Base-by-base conservation (phyloP, 2,797 vertebrate genomes). In the Chloroceryle inda region DNA sequence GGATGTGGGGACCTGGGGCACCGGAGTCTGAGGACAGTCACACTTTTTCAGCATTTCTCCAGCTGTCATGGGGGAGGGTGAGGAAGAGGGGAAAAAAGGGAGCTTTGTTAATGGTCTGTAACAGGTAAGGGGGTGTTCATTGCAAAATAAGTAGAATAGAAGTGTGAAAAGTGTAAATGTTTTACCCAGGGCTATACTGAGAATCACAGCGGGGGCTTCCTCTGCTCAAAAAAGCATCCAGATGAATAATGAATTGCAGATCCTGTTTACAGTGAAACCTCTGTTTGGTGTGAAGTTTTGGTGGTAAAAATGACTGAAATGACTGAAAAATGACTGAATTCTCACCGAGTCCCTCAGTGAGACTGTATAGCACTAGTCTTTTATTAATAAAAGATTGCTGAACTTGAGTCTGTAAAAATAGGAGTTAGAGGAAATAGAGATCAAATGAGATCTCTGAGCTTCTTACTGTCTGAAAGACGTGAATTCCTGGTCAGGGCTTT, bases 111-210 rank as follows among this genome's bases (percentile, higher is more conserved):
- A n/a, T 76, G 23, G 27, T 80, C 19, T 85, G 56, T 89, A 82
- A 77, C 80, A 94, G 90, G 80, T 92, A 83, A 85, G 75, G 33
- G n/a, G 18, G 6, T 31, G 26, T 84, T 76, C 21, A 31, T 27
- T 83, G 76, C 27, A 53, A 58, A 77, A 37, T 59, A 22, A 49
- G 58, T 92, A 79, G 75, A 91, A 44, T 19, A 85, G 71, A 55
- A 20, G 11, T 22, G n/a, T 35, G 44, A 27, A 49, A 77, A 72
- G 42, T 74, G 73, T 56, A 58, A 78, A n/a, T 59, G 24, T 62
- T 91, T 71, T 87, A 82, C 37, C 26, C 53, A 33, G 50, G 58
- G 27, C 35, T 75, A 78, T 83, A 66, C 16, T 76, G 85, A 88
- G 95, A 88, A 71, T 85, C 40, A 37, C 19, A 69, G 19, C 13